Evolutionary conservation across 2,113 vertebrate genomes (phyloP).

Genomic region (Centropus bengalensis): DNA sequence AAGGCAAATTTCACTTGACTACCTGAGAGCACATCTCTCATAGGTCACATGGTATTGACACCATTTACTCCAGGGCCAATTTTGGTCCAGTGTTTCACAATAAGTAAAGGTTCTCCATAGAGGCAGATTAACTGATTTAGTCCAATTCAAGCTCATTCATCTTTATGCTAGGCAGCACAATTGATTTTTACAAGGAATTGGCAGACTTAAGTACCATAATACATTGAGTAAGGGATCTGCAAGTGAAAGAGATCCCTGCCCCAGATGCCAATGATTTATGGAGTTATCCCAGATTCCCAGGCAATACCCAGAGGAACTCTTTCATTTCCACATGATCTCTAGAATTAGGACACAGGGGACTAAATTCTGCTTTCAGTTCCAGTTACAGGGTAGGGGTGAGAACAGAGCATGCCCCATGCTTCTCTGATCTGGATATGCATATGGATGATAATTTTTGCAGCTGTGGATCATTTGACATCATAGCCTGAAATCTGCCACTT

Average conservation of each 20-base stretch:
- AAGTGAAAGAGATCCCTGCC: conserved; percentile 10
- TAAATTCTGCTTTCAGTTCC: conserved; percentile 30
- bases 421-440: not conserved
- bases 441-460: not conserved
- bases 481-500: not conserved
- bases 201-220: conserved; percentile 6
- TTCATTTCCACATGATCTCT: not conserved
- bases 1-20: not conserved
- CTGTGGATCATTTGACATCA: not conserved
- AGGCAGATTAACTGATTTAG: not conserved
- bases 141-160: not conserved
- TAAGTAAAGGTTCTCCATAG: not conserved
- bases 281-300: not conserved
- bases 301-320: not conserved
- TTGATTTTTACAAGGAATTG: not conserved
- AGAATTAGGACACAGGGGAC: not conserved
- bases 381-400: not conserved
- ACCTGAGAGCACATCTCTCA: not conserved
- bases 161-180: not conserved
- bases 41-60: not conserved
- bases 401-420: not conserved
- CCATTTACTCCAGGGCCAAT: not conserved
- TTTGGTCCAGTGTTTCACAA: conserved; percentile 51
- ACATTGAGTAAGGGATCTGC: not conserved
- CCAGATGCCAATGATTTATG: not conserved